Conservation (phyloP, 2,888 invertebrate species). For the Acanthopleura granulata region DNA sequence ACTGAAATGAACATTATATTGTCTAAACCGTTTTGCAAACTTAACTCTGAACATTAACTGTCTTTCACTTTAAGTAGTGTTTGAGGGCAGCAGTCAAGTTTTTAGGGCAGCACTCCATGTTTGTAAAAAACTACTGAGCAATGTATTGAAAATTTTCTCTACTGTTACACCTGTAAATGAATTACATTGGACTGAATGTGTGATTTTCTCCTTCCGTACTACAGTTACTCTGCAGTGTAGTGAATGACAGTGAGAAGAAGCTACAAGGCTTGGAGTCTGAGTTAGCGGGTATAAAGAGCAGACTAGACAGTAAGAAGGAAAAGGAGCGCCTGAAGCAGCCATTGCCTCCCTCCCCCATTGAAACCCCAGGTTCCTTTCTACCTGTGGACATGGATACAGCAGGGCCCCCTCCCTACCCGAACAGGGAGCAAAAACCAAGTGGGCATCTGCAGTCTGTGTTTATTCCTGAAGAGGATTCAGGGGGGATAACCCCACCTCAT, state of each 20-base stretch:
- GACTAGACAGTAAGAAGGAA: neutral
- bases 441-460: neutral
- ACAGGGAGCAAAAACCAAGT: neutral
- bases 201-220: neutral
- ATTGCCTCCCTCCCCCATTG: neutral
- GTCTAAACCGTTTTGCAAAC: too few relatives aligned
- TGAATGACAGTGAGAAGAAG: conserved; percentile 14
- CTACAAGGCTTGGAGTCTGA: neutral
- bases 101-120: too few relatives aligned
- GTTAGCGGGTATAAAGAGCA: neutral
- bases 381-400: conserved; percentile 1
- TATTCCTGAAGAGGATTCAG: neutral
- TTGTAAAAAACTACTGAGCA: too few relatives aligned
- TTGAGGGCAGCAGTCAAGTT: too few relatives aligned
- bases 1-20: too few relatives aligned
- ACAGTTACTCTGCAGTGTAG: conserved; percentile 9
- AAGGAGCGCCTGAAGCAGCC: neutral
- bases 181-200: too few relatives aligned
- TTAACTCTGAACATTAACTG: too few relatives aligned
- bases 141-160: too few relatives aligned
- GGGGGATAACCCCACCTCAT: neutral
- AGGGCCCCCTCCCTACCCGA: neutral
- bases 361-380: neutral
- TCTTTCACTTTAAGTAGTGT: too few relatives aligned
- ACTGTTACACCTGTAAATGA: too few relatives aligned